Conservation (phyloP, 2,888 invertebrate genomes). For the Ophion obscuratus region DNA sequence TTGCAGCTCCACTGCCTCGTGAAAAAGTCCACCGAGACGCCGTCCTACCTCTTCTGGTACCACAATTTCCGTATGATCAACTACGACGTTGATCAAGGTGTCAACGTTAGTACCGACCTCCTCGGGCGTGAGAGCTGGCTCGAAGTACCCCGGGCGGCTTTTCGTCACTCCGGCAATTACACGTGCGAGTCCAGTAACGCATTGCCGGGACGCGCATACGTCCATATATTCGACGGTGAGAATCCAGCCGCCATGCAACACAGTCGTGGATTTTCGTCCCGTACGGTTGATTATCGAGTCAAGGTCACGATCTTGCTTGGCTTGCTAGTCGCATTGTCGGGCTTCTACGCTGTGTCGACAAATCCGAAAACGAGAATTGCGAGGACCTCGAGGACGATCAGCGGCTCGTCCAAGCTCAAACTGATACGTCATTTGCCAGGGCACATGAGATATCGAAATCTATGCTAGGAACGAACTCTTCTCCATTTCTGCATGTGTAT, state of each 20-base stretch:
- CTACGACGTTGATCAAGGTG: conserved; percentile 93
- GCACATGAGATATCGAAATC: conserved; percentile 14
- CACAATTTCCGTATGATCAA: conserved; percentile 97
- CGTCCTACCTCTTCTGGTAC: conserved; percentile 92
- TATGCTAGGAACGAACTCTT: conserved; percentile 34
- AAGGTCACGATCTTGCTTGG: conserved; percentile 40
- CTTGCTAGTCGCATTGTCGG: conserved; percentile 55
- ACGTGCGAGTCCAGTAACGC: conserved; percentile 96
- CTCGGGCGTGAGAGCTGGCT: conserved; percentile 89
- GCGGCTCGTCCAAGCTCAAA: conserved; percentile 56
- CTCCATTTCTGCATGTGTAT: neutral
- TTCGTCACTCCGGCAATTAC: conserved; percentile 94
- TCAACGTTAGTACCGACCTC: conserved; percentile 93
- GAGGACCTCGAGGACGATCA: conserved; percentile 29
- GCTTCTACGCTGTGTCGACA: conserved; percentile 27
- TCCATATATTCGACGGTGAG: conserved; percentile 95
- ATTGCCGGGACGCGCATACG: conserved; percentile 93
- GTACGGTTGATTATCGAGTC: conserved; percentile 26
- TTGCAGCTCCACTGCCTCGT: conserved; percentile 92
- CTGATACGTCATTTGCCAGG: conserved; percentile 33
- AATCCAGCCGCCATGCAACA: conserved; percentile 93
- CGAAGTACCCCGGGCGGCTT: conserved; percentile 86
- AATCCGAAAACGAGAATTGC: conserved; percentile 42
- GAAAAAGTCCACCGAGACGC: conserved; percentile 93
- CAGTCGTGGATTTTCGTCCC: conserved; percentile 35